Base-by-base conservation (phyloP, 2,113 vertebrate genomes). In the Paramisgurnus dabryanus region DNA sequence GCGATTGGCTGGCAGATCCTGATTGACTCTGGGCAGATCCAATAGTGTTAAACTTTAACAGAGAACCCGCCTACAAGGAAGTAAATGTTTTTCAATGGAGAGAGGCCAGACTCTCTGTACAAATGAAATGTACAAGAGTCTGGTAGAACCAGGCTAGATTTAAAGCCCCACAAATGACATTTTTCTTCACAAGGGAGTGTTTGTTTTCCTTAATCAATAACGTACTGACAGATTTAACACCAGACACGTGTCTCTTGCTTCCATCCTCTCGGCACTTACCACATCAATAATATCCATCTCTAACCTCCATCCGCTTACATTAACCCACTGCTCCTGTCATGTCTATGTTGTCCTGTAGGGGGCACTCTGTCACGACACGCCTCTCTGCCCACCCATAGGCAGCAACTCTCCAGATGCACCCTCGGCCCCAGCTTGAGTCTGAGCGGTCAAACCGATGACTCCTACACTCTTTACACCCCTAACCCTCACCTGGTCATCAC, bases 291-390 rank as follows among this genome's bases (percentile, higher is more conserved):
- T 82, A 27, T 72, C 45, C 34, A 74, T 58, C 68, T 76, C 79
- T 89, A 86, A 89, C 86, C 77, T 64, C 63, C 83, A 79, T 85
- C 83, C 82, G 81, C 87, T 84, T 83, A 75, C 57, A 27, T 61
- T 86, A 84, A 86, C 82, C 82, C 61, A 6, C 72, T 34, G 61
- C 63, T 50, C 67, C 45, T 41, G 68, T 81, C 8, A 79, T 78
- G 89, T 89, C 85, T 89, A 57, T 91, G 80, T 92, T 88, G 83
- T 87, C 89, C 90, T 89, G 84, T 90, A 95, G 95, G 95, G 91
- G 92, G 93, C 90, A 90, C 92, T 85, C 88, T 96, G 6, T 93
- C 93, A 79, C 95, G 94, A 1, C 92, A 93, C 78, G 86, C 90
- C 87, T 90, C 91, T 76, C 89, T 92, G n/a, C 93, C 94, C 79